These are phyloP conservation scores for Spondyliosoma cantharus DNA, from an alignment of 2,797 vertebrate genomes.

Conservation along the genomic window DNA sequence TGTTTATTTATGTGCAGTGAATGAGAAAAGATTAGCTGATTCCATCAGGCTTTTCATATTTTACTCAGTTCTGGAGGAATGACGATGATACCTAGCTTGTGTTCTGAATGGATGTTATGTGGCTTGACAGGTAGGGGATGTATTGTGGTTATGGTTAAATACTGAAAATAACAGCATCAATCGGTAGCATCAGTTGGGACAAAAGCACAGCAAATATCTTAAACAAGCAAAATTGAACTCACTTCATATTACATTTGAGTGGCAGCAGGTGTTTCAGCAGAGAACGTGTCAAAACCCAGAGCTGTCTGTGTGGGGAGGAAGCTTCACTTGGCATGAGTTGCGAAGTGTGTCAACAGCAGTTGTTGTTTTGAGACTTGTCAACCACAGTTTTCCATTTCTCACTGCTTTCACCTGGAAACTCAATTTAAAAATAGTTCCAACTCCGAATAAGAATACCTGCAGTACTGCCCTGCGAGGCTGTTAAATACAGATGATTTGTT, in stretches of 20 bases:
- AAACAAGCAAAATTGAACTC: not conserved
- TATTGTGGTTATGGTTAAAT: not conserved
- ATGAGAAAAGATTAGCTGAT: too few relatives aligned
- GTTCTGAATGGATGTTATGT: not conserved
- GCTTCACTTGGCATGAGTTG: not conserved
- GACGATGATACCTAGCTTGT: not conserved
- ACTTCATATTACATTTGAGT: not conserved
- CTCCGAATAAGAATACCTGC: not conserved
- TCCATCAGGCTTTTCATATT: not conserved
- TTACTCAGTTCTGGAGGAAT: not conserved
- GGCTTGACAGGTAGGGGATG: not conserved
- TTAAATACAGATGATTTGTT: conserved; percentile 8
- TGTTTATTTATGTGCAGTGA: too few relatives aligned
- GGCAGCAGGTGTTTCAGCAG: not conserved
- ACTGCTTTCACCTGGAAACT: not conserved
- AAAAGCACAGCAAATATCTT: not conserved
- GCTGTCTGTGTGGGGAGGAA: not conserved
- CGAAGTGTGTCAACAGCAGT: not conserved
- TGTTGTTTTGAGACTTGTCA: not conserved
- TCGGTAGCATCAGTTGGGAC: not conserved
- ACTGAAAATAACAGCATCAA: not conserved
- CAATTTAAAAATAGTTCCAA: not conserved
- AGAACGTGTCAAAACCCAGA: not conserved
- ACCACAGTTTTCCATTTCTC: not conserved
- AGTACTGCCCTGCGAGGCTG: not conserved